Evolutionary conservation across 64 coral and sea anemone genomes (phyloP).

Genomic region (Orbicella faveolata): DNA sequence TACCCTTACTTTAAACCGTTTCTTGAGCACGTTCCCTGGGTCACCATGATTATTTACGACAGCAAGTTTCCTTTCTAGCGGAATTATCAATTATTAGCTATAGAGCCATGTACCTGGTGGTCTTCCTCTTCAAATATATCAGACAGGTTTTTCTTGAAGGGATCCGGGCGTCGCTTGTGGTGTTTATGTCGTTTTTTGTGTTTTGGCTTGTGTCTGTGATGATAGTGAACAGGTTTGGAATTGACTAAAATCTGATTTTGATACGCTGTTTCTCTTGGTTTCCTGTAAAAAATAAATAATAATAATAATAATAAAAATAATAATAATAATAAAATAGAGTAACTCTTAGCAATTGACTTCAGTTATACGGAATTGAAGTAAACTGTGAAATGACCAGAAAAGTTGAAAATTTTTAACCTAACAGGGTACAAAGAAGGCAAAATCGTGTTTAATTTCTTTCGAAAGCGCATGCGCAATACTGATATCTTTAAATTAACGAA

Average conservation of each 20-base stretch:
- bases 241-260: slow-evolving; percentile 40
- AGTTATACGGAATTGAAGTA: neutral
- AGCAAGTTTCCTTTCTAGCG: too few relatives aligned
- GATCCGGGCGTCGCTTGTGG: slow-evolving; percentile 4
- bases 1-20: too few relatives aligned
- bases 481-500: too few relatives aligned
- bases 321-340: neutral
- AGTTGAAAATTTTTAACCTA: too few relatives aligned
- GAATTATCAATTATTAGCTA: too few relatives aligned
- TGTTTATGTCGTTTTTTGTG: slow-evolving; percentile 47
- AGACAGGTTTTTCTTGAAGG: slow-evolving; percentile 60
- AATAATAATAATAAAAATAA: neutral
- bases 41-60: too few relatives aligned
- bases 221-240: slow-evolving; percentile 19
- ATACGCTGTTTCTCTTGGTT: slow-evolving; percentile 31
- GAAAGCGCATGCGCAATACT: too few relatives aligned
- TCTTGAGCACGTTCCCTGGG: too few relatives aligned
- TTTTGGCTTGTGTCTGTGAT: slow-evolving; percentile 42
- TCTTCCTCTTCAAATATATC: slow-evolving; percentile 64
- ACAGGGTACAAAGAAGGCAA: too few relatives aligned
- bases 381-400: too few relatives aligned
- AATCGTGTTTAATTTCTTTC: too few relatives aligned
- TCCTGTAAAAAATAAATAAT: neutral
- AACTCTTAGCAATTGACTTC: neutral
- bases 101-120: slow-evolving; percentile 1